These are phyloP conservation scores for Clostera curtula DNA, from an alignment of 2,888 invertebrate species.

Conservation along the genomic window DNA sequence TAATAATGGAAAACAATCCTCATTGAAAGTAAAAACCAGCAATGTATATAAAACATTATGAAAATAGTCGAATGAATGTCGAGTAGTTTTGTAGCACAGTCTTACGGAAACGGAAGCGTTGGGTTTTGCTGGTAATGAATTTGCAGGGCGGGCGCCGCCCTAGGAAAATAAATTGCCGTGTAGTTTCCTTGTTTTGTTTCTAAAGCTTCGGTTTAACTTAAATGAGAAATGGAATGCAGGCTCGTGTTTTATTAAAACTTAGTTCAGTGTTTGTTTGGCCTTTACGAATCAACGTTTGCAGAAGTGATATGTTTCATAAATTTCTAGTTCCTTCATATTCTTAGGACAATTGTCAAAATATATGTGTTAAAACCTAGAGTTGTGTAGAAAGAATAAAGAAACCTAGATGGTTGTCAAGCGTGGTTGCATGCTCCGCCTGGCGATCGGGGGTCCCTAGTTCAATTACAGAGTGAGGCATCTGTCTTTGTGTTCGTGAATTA, in stretches of 20 bases:
- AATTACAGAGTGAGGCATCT: too few species aligned
- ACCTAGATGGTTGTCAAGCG: too few species aligned
- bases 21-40: constrained; percentile 14
- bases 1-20: not conserved
- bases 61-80: constrained; percentile 8
- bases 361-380: too few species aligned
- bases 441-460: too few species aligned
- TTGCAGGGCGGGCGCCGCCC: constrained; percentile 65
- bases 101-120: constrained; percentile 65
- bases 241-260: not conserved
- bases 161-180: constrained; percentile 56
- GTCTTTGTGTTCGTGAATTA: too few species aligned
- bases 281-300: too few species aligned
- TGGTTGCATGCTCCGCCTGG: too few species aligned
- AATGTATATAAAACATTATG: constrained; percentile 18
- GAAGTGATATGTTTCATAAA: too few species aligned
- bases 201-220: constrained; percentile 49
- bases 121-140: constrained; percentile 68
- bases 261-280: too few species aligned
- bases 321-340: too few species aligned
- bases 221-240: constrained; percentile 31
- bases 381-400: too few species aligned
- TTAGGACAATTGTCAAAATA: too few species aligned
- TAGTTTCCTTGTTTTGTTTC: constrained; percentile 60
- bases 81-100: constrained; percentile 7